Evolutionary conservation across 2,888 invertebrate species (phyloP), one percentile per base, ranked within the genome.

Genomic region (Galerucella pusilla): DNA sequence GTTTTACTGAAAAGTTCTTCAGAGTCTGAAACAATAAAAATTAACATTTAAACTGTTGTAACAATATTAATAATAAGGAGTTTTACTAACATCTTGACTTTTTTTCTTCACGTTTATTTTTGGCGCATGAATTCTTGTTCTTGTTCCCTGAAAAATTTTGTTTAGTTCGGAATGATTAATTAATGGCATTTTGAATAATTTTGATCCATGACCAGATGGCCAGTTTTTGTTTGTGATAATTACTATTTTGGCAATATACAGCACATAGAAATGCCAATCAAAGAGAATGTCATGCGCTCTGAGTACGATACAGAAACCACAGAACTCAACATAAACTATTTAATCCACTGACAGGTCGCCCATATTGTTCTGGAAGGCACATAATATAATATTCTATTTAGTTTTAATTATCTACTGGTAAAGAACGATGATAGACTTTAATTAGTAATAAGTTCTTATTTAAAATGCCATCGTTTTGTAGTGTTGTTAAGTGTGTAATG

Each of bases 161-260:
- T 74, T 35, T 12, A 35, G 16, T 16, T 68, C 68, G 9, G 54
- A 68, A 57, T 63, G 42, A 54, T 68, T 68, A 12, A 73, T 57
- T 28, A 68, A 25, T n/a, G 73, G 74, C 74, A 74, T 74, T 74
- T 73, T 68, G 10, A 66, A 20, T n/a, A 57, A 67, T 61, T 73
- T 73, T 66, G 65, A 46, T 69, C 60, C 25, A 69, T 59, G 68
- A 25, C n/a, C 20, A 11, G 2, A 49, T 46, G 45, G n/a, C 46
- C 49, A 61, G 20, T 9, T 42, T 60, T 46, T 45, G 45, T 60
- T 42, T 45, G 59, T 46, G 60, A 60, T n/a, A 68, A 59, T 68
- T 28, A 59, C 20, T 20, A 20, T 20, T 20, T 20, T 20, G 20
- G 16, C 35, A 35, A 35, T 35, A 35, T 35, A 35, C 35, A 45